Evolutionary conservation across 2,888 invertebrate species (phyloP).

Genomic region (Rosalia funebris): DNA sequence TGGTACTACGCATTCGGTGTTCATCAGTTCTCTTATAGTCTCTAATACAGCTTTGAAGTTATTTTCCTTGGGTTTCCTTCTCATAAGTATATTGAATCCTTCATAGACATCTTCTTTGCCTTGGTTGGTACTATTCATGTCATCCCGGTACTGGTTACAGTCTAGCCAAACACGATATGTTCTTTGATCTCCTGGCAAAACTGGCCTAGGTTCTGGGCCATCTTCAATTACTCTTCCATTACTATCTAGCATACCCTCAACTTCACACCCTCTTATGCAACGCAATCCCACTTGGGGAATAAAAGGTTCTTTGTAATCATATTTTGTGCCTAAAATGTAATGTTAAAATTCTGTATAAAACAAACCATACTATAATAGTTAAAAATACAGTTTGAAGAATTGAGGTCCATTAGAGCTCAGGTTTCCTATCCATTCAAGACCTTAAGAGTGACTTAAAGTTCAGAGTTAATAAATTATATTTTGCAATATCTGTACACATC

Average conservation of each 20-base stretch:
- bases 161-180: conserved; percentile 96
- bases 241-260: conserved; percentile 97
- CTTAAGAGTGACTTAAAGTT: no score
- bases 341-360: background rate
- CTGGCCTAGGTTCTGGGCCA: conserved; percentile 89
- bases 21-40: conserved; percentile 98
- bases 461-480: no score
- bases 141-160: conserved; percentile 94
- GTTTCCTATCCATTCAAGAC: no score
- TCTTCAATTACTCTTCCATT: conserved; percentile 97
- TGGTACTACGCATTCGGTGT: conserved; percentile 97
- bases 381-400: no score
- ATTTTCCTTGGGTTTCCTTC: conserved; percentile 99
- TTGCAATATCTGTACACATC: no score
- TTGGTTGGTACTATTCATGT: conserved; percentile 85
- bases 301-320: conserved; percentile 85
- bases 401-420: no score
- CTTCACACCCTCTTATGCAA: conserved; percentile 95
- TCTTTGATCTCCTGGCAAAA: conserved; percentile 86
- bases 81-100: conserved; percentile 94
- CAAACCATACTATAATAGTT: no score
- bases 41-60: conserved; percentile 99
- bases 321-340: conserved; percentile 76
- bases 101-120: conserved; percentile 77
- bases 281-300: conserved; percentile 92